Evolutionary conservation across 2,888 invertebrate genomes (phyloP), one percentile per base, ranked within the genome.

Genomic region (Campoletis raptor): DNA sequence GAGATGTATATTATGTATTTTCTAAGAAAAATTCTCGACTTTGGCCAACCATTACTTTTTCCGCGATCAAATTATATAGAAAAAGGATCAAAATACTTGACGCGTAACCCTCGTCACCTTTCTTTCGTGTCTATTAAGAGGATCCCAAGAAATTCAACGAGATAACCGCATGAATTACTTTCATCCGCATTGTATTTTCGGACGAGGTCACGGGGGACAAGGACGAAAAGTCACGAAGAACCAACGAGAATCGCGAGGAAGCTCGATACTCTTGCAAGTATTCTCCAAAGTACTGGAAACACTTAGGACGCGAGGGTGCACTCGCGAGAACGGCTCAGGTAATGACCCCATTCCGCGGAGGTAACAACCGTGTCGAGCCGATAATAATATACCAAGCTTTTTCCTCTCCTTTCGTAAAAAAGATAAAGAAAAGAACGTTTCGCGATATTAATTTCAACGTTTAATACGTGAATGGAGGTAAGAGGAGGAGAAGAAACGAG

Each of bases 11-110:
- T 36, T 6, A 8, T 5, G 37, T 21, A 40, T n/a, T 30, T 45
- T 48, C 48, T 12, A 77, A 48, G 57, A 40, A 77, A 77, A 77
- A 77, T 66, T 66, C 48, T 21, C 21, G 24, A 66, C 36, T 30
- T 45, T 12, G 10, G 7, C 7, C 21, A 52, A 66, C 36, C 45
- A 66, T n/a, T n/a, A n/a, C n/a, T n/a, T n/a, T n/a, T n/a, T n/a
- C n/a, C 15, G 15, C 5, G 45, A 12, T 45, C 45, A 9, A 45
- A 15, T 12, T 15, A 15, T 15, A 45, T 45, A 12, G 45, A 45
- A 3, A 45, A 15, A 42, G 42, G 10, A 42, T 42, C 15, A 45
- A 45, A 4, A 45, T 15, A 40, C 42, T 10, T 10, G 1, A 10
- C 42, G 10, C 10, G 9, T 42, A 42, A 42, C 9, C 10, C 42